Conservation (phyloP, 2,888 invertebrate species). For the Bhutanitis thaidina region DNA sequence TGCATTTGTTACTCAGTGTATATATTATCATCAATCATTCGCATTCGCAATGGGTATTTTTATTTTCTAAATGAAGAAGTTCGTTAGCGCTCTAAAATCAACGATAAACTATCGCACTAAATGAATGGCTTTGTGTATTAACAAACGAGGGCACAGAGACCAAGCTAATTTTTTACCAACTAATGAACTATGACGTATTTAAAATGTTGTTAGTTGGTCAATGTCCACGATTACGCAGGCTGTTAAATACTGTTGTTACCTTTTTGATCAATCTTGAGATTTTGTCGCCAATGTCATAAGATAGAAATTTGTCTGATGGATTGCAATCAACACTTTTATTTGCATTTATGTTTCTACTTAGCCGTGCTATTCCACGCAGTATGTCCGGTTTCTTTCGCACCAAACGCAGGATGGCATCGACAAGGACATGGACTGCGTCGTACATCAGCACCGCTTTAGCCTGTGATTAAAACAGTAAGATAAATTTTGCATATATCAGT, state of each 20-base stretch:
- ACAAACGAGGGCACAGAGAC: no score
- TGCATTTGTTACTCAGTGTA: not conserved
- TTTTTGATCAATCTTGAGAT: constrained; percentile 90
- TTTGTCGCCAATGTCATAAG: constrained; percentile 93
- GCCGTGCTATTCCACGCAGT: constrained; percentile 77
- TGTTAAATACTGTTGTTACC: constrained; percentile 58
- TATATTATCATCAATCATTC: not conserved
- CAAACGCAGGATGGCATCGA: constrained; percentile 92
- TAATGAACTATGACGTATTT: no score
- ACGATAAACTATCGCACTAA: no score
- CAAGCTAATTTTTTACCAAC: no score
- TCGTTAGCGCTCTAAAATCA: no score
- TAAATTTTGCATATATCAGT: no score
- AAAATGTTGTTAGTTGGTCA: no score
- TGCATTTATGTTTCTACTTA: constrained; percentile 79
- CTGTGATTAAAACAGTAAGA: no score
- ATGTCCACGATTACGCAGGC: not conserved
- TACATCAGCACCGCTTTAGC: constrained; percentile 96
- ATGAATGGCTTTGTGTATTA: no score
- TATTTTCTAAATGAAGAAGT: no score
- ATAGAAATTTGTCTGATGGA: constrained; percentile 86
- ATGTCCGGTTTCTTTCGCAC: constrained; percentile 89
- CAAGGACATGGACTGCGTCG: constrained; percentile 93
- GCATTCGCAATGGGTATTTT: not conserved
- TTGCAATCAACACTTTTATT: constrained; percentile 89